Conservation (phyloP, 2,797 vertebrate species). For the Prionace glauca region DNA sequence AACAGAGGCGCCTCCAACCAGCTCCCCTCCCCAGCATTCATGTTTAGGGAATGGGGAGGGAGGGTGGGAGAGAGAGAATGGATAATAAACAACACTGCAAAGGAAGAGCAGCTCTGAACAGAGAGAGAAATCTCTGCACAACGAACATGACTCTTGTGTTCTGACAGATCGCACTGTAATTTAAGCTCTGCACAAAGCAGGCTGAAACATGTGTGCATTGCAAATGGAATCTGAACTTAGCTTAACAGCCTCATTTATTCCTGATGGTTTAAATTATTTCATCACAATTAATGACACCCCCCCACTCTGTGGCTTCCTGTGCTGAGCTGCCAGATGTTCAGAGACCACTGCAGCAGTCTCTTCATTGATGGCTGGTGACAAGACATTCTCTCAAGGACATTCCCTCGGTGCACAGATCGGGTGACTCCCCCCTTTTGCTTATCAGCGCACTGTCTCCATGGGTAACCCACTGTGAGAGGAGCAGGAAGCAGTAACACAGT, state of each 20-base stretch:
- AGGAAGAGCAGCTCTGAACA: background rate
- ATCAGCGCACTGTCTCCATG: constrained; percentile 60
- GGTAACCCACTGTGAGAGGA: constrained; percentile 55
- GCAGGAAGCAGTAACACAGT: constrained; percentile 52
- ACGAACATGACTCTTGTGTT: background rate
- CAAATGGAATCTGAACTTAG: constrained; percentile 80
- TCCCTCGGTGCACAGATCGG: constrained; percentile 62
- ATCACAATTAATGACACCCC: constrained; percentile 98
- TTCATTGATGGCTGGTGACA: constrained; percentile 81
- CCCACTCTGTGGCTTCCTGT: constrained; percentile 64
- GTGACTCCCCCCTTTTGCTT: constrained; percentile 68
- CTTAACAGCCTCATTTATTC: constrained; percentile 97
- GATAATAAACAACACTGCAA: background rate
- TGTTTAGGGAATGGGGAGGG: background rate
- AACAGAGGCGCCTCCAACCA: background rate
- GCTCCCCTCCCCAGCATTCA: background rate
- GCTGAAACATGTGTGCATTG: constrained; percentile 68
- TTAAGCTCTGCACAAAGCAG: constrained; percentile 56
- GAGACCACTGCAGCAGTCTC: constrained; percentile 81
- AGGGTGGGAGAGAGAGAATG: background rate
- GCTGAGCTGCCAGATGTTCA: constrained; percentile 89
- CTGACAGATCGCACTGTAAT: background rate
- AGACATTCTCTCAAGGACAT: constrained; percentile 86
- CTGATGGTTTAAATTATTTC: constrained; percentile 99
- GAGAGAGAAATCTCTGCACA: background rate